Evolutionary conservation across 2,797 vertebrate species (phyloP).

Genomic region (Fistularia tabacaria): DNA sequence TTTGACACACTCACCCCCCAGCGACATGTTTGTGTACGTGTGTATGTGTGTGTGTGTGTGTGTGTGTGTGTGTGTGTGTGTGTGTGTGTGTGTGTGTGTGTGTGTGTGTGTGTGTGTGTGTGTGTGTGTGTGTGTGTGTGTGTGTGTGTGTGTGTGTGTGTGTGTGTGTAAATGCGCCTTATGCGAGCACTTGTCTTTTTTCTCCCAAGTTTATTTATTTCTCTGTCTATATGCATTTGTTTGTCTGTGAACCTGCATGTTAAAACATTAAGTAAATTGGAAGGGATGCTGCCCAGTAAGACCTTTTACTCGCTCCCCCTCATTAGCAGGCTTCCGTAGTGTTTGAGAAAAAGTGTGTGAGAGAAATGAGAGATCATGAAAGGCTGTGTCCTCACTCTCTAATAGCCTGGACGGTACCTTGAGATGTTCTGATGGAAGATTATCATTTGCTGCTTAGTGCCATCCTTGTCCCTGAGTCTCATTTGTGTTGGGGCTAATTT

Average conservation of each 20-base stretch:
- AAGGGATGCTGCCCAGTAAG: conserved; percentile 13
- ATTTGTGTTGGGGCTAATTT: conserved; percentile 76
- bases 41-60: conserved; percentile 7
- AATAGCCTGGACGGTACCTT: conserved; percentile 52
- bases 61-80: not conserved
- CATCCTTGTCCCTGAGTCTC: conserved; percentile 61
- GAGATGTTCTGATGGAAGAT: conserved; percentile 70
- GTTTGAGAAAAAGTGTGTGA: conserved; percentile 30
- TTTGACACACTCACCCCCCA: conserved; percentile 76
- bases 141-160: too few relatives aligned
- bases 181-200: not conserved
- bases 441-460: conserved; percentile 70
- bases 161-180: too few relatives aligned
- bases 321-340: conserved; percentile 30
- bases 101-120: too few relatives aligned
- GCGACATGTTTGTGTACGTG: conserved; percentile 44
- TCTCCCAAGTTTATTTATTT: not conserved
- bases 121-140: conserved; percentile 1
- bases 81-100: too few relatives aligned
- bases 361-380: conserved; percentile 52
- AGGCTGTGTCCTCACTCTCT: conserved; percentile 60
- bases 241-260: conserved; percentile 3
- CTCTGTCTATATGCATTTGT: conserved; percentile 7
- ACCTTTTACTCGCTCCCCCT: conserved; percentile 8
- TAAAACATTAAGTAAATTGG: not conserved